Evolutionary conservation across 2,888 invertebrate genomes (phyloP), one percentile per base, ranked within the genome.

Genomic region (Lithophane semibrunnea): DNA sequence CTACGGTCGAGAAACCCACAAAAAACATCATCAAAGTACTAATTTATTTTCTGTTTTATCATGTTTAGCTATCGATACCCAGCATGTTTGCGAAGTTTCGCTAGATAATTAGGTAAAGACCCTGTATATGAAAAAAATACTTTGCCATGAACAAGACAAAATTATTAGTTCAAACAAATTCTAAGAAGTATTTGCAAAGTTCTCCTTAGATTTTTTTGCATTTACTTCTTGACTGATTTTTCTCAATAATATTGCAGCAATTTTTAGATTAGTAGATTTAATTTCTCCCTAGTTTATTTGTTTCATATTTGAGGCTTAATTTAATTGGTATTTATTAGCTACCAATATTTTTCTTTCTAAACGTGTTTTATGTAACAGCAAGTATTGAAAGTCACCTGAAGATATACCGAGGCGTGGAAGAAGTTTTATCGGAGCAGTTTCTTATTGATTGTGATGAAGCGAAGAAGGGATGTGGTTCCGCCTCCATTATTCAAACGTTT

Each of bases 371-470:
- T 58, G 0, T 76, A 47, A 10, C 79, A 90, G 91, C 85, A 10
- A 84, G 77, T 71, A 86, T 91, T 13, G 91, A 91, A 60, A 90
- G 91, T 58, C 91, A 90, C 3, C 54, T 84, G 3, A 80, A 52
- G 37, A 90, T 91, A 67, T 44, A 86, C 18, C 12, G 52, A 2
- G 42, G 58, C 2, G n/a, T 10, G 4, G 60, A 85, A 42, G 69
- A 71, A 24, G 47, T 54, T 0, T 52, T 91, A 8, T 91, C 91
- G 0, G 91, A 91, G 61, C 91, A 91, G 75, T 91, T 91, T 29
- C 81, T 91, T 0, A 81, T 91, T 2, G 91, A 91, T 66, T 91
- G 91, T 60, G 83, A 85, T 37, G 49, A 49, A 1, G 52, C 52
- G 16, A 60, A 73, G 29, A 47, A 42, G 0, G 89, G 88, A 0